Conservation (phyloP, 2,113 vertebrate genomes). For the Capreolus pygargus region DNA sequence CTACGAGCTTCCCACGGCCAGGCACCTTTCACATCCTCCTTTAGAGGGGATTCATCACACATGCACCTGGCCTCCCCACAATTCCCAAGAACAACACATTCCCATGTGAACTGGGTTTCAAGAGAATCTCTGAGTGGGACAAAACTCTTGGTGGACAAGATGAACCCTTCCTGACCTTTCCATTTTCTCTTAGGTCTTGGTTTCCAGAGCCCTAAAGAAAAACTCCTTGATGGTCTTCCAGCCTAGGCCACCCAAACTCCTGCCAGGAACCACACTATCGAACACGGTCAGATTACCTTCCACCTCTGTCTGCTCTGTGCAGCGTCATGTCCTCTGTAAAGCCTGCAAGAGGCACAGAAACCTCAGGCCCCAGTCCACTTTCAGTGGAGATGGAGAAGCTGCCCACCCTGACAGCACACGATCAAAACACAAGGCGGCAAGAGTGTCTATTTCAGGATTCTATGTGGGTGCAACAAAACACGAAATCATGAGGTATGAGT, state of each 20-base stretch:
- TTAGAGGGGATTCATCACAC: not conserved
- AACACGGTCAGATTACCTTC: not conserved
- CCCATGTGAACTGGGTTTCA: not conserved
- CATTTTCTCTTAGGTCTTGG: not conserved
- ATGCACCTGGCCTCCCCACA: not conserved
- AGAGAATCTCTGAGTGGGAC: not conserved
- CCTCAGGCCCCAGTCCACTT: not conserved
- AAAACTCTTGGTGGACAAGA: not conserved
- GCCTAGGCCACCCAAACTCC: not conserved
- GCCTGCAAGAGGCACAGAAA: not conserved
- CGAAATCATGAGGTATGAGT: not conserved
- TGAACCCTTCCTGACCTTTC: not conserved
- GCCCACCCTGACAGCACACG: not conserved
- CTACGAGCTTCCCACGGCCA: not conserved
- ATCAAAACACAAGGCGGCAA: not conserved
- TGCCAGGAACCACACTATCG: not conserved
- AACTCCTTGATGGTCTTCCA: not conserved
- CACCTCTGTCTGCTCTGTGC: not conserved
- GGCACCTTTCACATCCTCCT: not conserved
- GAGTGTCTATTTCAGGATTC: not conserved
- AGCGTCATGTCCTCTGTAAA: not conserved
- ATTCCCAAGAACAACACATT: not conserved
- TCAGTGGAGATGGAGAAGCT: not conserved
- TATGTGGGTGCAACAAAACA: not conserved
- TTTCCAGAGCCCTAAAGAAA: constrained; percentile 13